Evolutionary conservation across 2,888 invertebrate genomes (phyloP).

Genomic region (Thecophora atra): DNA sequence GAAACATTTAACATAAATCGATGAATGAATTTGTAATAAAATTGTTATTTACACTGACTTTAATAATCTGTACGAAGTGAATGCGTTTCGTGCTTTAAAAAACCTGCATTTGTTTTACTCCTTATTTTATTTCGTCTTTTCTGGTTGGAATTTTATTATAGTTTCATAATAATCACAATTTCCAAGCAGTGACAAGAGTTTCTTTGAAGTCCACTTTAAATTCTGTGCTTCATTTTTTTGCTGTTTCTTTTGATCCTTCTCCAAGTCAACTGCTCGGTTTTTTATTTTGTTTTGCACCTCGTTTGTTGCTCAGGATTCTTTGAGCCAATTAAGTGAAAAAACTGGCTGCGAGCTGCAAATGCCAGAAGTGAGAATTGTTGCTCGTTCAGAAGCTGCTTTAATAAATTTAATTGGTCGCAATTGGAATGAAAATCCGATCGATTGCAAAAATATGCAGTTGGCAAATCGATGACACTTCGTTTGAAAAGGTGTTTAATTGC

Average conservation of each 20-base stretch:
- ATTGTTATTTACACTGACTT: too few relatives aligned
- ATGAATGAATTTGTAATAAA: too few relatives aligned
- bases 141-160: too few relatives aligned
- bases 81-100: too few relatives aligned
- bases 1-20: too few relatives aligned
- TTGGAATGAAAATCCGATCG: constrained; percentile 10
- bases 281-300: not conserved
- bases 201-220: not conserved
- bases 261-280: not conserved
- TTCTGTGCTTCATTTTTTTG: not conserved
- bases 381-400: not conserved
- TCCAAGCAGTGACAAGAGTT: too few relatives aligned
- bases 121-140: too few relatives aligned
- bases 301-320: not conserved
- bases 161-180: too few relatives aligned
- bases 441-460: not conserved
- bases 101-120: too few relatives aligned
- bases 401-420: constrained; percentile 2
- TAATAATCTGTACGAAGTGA: too few relatives aligned
- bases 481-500: too few relatives aligned
- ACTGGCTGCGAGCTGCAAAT: constrained; percentile 17
- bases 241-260: too few relatives aligned
- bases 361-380: constrained; percentile 19
- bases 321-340: constrained; percentile 23
- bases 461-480: not conserved